Percentiles rank a stretch among this genome's conserved stretches.
Conservation (phyloP, 2,888 invertebrate species). For the Tanaodytes sp. region DNA sequence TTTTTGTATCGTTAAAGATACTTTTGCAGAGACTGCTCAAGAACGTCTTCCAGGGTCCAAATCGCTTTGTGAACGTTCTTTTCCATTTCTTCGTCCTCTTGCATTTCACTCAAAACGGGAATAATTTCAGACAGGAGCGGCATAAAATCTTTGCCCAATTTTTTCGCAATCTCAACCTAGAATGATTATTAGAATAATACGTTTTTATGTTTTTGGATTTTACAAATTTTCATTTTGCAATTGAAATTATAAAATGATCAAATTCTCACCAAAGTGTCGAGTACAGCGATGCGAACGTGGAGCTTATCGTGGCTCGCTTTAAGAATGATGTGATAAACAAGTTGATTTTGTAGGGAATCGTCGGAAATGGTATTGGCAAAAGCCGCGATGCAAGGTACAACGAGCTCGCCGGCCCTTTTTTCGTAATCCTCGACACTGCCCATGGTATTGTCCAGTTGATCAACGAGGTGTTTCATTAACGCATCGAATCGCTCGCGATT, state of each 20-base stretch:
- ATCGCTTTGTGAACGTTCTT: conserved; percentile 85
- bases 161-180: conserved; percentile 83
- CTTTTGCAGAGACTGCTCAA: conserved; percentile 92
- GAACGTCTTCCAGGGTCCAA: conserved; percentile 86
- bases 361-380: conserved; percentile 88
- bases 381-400: conserved; percentile 87
- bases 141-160: conserved; percentile 90
- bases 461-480: conserved; percentile 89
- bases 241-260: neutral
- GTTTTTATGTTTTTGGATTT: neutral
- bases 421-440: conserved; percentile 78
- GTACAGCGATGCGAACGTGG: conserved; percentile 76
- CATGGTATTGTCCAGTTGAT: conserved; percentile 87
- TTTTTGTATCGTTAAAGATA: no score
- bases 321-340: conserved; percentile 91
- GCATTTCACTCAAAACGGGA: conserved; percentile 92
- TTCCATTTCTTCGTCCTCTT: conserved; percentile 90
- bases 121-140: conserved; percentile 93
- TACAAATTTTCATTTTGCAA: no score
- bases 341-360: conserved; percentile 89
- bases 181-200: conserved; percentile 13
- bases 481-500: conserved; percentile 89
- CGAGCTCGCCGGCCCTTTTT: conserved; percentile 76
- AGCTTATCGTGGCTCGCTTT: conserved; percentile 87
- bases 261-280: conserved; percentile 64